Percentiles rank a stretch among this genome's conserved stretches.
phyloP scores from a whole-genome alignment of 2,888 invertebrate species.

The Orthonevra nobilis region DNA sequence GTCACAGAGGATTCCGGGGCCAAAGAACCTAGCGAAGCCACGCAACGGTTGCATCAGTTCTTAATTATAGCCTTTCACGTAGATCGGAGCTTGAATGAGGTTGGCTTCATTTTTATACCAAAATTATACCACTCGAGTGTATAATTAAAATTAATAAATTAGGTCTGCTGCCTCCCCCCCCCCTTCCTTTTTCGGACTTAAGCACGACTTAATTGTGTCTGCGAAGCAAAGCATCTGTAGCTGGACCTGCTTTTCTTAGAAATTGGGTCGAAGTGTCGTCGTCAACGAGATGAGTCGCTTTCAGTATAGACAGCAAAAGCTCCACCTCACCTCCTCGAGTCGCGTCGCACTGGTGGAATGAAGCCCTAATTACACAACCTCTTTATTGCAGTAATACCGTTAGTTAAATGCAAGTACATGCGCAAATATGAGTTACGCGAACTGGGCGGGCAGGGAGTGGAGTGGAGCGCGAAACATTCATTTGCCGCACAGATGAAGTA shows the following conservation, averaged over 20 bases:
- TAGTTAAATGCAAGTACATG: constrained; percentile 21
- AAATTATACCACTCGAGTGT: constrained; percentile 22
- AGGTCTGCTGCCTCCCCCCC: constrained; percentile 7
- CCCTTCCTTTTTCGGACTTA: not conserved
- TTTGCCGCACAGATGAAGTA: too few species aligned
- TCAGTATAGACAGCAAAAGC: constrained; percentile 20
- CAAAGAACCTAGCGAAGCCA: constrained; percentile 14
- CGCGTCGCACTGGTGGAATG: too few species aligned
- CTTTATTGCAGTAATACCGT: constrained; percentile 55
- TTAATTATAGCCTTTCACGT: constrained; percentile 33
- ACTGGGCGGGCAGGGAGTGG: too few species aligned
- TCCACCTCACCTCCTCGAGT: too few species aligned
- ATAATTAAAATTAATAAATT: constrained; percentile 47
- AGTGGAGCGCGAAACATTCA: too few species aligned
- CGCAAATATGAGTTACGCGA: not conserved
- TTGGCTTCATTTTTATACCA: constrained; percentile 13
- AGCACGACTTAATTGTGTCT: too few species aligned
- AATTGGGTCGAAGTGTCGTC: constrained; percentile 43
- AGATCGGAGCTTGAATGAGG: constrained; percentile 2
- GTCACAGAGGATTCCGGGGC: not conserved
- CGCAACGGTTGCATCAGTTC: constrained; percentile 44
- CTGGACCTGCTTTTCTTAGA: constrained; percentile 1
- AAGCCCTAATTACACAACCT: constrained; percentile 64
- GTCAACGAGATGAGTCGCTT: constrained; percentile 41
- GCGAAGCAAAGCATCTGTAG: too few species aligned